phyloP scores from a whole-genome alignment of 2,797 vertebrate species.

The Leuciscus waleckii region DNA sequence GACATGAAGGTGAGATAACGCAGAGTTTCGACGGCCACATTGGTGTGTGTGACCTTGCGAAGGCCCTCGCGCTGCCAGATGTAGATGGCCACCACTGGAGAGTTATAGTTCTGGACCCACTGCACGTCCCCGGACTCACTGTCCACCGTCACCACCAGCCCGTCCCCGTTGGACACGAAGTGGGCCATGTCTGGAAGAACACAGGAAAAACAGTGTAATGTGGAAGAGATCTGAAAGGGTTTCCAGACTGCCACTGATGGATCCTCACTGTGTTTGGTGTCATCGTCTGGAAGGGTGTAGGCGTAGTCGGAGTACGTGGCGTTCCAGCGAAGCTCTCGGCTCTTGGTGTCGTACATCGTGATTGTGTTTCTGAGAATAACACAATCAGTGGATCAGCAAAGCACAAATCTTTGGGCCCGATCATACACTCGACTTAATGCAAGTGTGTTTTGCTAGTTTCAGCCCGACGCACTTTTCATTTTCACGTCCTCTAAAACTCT shows the following conservation, averaged over 20 bases:
- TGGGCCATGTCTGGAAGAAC: constrained; percentile 79
- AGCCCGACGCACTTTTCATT: too few species aligned
- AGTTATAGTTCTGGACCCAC: constrained; percentile 97
- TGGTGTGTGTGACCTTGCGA: constrained; percentile 91
- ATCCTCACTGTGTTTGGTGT: constrained; percentile 91
- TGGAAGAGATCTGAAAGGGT: neutral
- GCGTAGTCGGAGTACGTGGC: constrained; percentile 98
- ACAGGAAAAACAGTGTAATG: neutral
- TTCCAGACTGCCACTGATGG: neutral
- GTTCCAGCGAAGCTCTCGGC: constrained; percentile 94
- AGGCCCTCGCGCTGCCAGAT: constrained; percentile 96
- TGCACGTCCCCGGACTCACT: constrained; percentile 92
- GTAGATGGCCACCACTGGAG: constrained; percentile 96
- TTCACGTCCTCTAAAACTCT: too few species aligned
- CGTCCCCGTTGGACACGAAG: constrained; percentile 96
- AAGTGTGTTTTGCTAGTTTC: too few species aligned
- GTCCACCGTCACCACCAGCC: constrained; percentile 97
- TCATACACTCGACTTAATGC: too few species aligned
- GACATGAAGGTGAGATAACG: constrained; percentile 98
- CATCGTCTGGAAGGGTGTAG: constrained; percentile 90
- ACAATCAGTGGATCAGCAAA: neutral
- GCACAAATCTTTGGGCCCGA: too few species aligned
- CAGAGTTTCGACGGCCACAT: constrained; percentile 93
- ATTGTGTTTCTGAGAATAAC: constrained; percentile 88
- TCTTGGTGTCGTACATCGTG: constrained; percentile 99